These are phyloP conservation scores for Paratilapia polleni DNA, from an alignment of 2,113 vertebrate genomes.

Conservation along the genomic window DNA sequence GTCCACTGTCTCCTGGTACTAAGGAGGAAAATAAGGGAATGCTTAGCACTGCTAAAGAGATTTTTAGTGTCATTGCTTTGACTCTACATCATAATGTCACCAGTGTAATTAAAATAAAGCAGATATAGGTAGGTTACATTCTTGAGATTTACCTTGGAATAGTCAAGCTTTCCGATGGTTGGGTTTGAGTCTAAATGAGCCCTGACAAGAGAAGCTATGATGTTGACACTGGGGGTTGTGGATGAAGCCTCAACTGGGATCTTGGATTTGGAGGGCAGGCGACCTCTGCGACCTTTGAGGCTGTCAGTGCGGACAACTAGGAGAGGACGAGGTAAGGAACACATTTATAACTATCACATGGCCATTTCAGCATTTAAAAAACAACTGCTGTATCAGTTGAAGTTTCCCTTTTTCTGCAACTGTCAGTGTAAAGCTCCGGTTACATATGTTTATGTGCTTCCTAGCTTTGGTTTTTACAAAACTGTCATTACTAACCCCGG, in stretches of 20 bases:
- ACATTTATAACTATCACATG: conserved; percentile 19
- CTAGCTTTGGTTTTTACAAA: conserved; percentile 49
- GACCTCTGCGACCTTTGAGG: conserved; percentile 91
- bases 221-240: conserved; percentile 80
- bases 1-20: conserved; percentile 88
- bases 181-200: conserved; percentile 90
- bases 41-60: background rate
- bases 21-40: background rate
- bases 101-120: background rate
- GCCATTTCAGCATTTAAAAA: conserved; percentile 1
- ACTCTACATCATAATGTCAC: background rate
- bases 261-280: conserved; percentile 92
- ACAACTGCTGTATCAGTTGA: conserved; percentile 49
- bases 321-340: background rate
- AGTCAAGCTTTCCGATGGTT: conserved; percentile 87
- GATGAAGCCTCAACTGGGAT: conserved; percentile 75
- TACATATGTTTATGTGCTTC: conserved; percentile 37
- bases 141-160: conserved; percentile 86
- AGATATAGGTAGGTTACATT: background rate
- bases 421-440: conserved; percentile 47
- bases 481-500: conserved; percentile 32
- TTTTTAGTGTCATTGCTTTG: background rate
- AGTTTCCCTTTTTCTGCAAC: conserved; percentile 47
- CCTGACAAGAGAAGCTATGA: conserved; percentile 89
- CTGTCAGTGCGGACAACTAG: conserved; percentile 94